Evolutionary conservation across 2,888 invertebrate genomes (phyloP), one percentile per base, ranked within the genome.

Genomic region (Polydrusus cervinus): DNA sequence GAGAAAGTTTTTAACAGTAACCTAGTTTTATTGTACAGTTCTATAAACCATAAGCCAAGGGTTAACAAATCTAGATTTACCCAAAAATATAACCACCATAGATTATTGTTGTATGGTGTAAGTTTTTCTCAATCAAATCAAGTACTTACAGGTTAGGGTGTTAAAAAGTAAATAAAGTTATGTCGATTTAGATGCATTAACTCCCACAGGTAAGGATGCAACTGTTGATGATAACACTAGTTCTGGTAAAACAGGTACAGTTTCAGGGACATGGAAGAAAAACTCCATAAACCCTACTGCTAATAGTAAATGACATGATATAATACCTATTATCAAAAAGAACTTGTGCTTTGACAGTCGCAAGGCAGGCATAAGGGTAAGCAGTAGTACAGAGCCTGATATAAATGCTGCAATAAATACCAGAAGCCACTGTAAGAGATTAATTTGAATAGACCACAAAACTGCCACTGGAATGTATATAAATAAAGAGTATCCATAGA

Each of bases 391-490:
- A 18, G 91, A 92, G 8, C 97, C 97, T 0, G 97, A 97, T 34
- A 97, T 88, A 40, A 93, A 87, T 0, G 97, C 94, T 0, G 95
- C 97, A 80, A 94, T 88, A 45, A 95, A 87, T 0, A 97, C 95
- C 61, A 98, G 89, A 7, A 93, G 84, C 98, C 98, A 98, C 83
- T 97, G 97, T 38, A 98, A 89, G 91, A 94, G 92, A 20, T 80
- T 83, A 69, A 92, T 90, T 86, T 93, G 95, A 81, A 98, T 94
- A 0, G 96, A 93, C 97, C 97, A 98, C 49, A 98, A 88, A 78
- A 98, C 92, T 2, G 97, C 95, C 9, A 97, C 94, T 5, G 98
- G 98, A 83, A 99, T 92, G 88, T 97, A 99, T 83, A 98, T 95
- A 40, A 96, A 92, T 57, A 99, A 89, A 0, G 97, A 97, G 87